Conservation (phyloP, 2,888 invertebrate genomes). For the Pristionchus entomophagus region DNA sequence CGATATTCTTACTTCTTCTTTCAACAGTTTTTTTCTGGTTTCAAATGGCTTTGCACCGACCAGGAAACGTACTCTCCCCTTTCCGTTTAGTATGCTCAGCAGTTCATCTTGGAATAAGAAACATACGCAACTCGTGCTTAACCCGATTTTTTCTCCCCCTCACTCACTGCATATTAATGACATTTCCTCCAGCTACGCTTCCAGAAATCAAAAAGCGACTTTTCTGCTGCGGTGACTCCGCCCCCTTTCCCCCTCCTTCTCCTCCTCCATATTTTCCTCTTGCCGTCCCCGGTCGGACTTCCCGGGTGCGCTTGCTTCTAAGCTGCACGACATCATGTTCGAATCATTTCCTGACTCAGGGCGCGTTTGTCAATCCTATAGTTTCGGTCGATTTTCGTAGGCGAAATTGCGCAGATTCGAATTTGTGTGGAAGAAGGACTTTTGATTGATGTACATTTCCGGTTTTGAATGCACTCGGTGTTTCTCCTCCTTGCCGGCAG, state of each 20-base stretch:
- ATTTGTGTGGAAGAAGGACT: not conserved
- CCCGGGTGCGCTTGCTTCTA: not conserved
- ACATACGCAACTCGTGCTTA: not conserved
- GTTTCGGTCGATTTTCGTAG: not conserved
- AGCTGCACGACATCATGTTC: not conserved
- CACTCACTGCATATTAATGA: not conserved
- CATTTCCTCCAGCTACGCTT: not conserved
- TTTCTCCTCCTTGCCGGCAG: not conserved
- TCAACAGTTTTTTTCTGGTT: not conserved
- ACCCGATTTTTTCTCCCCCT: not conserved
- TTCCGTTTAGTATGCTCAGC: not conserved
- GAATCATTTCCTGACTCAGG: not conserved
- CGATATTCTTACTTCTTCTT: not conserved
- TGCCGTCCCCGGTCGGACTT: not conserved
- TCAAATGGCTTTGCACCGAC: not conserved
- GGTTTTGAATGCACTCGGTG: not conserved
- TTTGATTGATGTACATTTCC: not conserved
- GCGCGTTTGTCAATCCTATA: not conserved
- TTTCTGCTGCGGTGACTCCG: not conserved
- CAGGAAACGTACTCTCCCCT: not conserved
- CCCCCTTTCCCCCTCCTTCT: not conserved
- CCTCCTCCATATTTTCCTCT: not conserved
- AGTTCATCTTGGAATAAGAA: no score
- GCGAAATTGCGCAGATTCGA: not conserved
- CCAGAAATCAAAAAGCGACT: not conserved